A percentile compares a stretch with the other conserved stretches of the same genome.
Conservation (phyloP, 2,888 invertebrate genomes). For the Caenorhabditis parvicauda region DNA sequence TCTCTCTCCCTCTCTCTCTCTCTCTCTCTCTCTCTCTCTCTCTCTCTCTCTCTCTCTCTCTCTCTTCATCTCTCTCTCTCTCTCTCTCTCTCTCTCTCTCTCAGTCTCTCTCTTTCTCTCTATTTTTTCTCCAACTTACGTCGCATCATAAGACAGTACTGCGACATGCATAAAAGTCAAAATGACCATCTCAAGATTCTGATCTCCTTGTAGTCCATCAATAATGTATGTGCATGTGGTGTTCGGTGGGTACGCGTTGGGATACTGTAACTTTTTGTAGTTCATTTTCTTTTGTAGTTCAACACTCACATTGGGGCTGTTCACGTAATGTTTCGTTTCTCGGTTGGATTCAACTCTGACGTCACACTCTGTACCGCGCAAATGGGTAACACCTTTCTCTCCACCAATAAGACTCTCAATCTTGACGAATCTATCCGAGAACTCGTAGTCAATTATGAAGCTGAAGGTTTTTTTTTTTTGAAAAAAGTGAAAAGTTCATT, state of each 20-base stretch:
- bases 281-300: too few relatives aligned
- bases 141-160: conserved; percentile 36
- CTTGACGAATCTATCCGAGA: conserved; percentile 96
- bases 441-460: conserved; percentile 84
- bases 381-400: conserved; percentile 45
- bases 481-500: too few relatives aligned
- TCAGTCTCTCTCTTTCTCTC: conserved; percentile 32
- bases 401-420: conserved; percentile 74
- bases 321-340: conserved; percentile 64
- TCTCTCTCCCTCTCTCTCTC: too few relatives aligned
- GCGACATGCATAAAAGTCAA: conserved; percentile 50
- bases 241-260: conserved; percentile 64
- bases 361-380: conserved; percentile 78
- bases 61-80: too few relatives aligned
- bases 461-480: conserved; percentile 25
- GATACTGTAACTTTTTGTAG: conserved; percentile 52
- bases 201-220: conserved; percentile 84
- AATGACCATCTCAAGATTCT: conserved; percentile 58
- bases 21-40: too few relatives aligned
- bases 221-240: conserved; percentile 65
- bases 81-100: conserved; percentile 44
- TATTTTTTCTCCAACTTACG: conserved; percentile 6
- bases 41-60: too few relatives aligned
- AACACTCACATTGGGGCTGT: conserved; percentile 63
- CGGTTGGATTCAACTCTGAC: conserved; percentile 62